A percentile compares a stretch with the other conserved stretches of the same genome.
These are phyloP conservation scores for Corydoras sp. DNA, from an alignment of 2,113 vertebrate genomes.

Conservation along the genomic window DNA sequence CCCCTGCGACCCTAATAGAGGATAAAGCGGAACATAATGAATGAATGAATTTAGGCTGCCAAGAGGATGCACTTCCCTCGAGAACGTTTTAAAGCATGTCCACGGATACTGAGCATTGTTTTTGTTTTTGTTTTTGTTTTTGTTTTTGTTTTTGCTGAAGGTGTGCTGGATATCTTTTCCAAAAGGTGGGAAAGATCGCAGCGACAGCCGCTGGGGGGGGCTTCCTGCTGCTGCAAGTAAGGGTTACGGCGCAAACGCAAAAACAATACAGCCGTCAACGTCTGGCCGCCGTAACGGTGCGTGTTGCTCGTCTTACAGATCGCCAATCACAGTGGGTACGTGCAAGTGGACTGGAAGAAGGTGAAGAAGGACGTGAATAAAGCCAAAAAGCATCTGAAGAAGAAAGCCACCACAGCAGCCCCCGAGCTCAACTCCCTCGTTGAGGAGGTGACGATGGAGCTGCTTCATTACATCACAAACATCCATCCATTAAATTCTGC, in stretches of 20 bases:
- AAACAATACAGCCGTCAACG: too few species aligned
- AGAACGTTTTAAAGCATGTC: too few species aligned
- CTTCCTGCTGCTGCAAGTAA: constrained; percentile 91
- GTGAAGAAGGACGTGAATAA: constrained; percentile 98
- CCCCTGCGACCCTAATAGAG: too few species aligned
- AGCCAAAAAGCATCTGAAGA: constrained; percentile 92
- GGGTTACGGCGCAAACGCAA: too few species aligned
- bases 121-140: not conserved
- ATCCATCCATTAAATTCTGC: too few species aligned
- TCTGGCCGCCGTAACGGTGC: too few species aligned
- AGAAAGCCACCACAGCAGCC: constrained; percentile 81
- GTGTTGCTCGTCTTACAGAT: constrained; percentile 64
- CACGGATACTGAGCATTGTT: too few species aligned
- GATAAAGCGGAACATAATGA: too few species aligned
- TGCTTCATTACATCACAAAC: too few species aligned
- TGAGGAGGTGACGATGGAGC: constrained; percentile 73
- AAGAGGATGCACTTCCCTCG: too few species aligned
- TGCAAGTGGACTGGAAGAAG: constrained; percentile 95
- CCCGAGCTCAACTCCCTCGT: constrained; percentile 88
- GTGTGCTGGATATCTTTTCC: constrained; percentile 96
- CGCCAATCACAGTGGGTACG: constrained; percentile 93
- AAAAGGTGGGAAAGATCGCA: constrained; percentile 94
- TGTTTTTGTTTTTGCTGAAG: constrained; percentile 53
- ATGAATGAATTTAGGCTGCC: too few species aligned
- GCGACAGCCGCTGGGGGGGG: constrained; percentile 93